Evolutionary conservation across 30 jellyfish, hydroid and myxozoan species (phyloP), one percentile per base, ranked within the genome.

Genomic region (Rhopilema esculentum): DNA sequence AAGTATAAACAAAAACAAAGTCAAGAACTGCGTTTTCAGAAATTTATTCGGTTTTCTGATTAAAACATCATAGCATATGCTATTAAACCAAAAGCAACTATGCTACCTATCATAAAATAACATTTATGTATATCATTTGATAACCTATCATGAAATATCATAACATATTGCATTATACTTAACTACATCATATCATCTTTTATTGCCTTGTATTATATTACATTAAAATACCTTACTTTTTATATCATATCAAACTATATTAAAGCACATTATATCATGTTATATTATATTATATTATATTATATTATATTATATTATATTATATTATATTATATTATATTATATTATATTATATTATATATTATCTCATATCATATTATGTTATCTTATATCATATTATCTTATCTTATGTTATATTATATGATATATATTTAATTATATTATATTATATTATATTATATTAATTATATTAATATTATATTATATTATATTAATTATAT

Each of bases 401-500:
- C 24, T 2, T 29, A n/a, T n/a, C n/a, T n/a, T n/a, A n/a, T n/a
- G n/a, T n/a, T n/a, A n/a, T n/a, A n/a, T n/a, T n/a, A n/a, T n/a
- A n/a, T n/a, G n/a, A n/a, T n/a, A n/a, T 17, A 63, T 17, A 63
- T 17, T 29, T 6, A 19, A 63, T 17, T 29, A 63, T 17, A 63
- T 63, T 29, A 63, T 63, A 63, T 63, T 29, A 63, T 63, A 63
- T 63, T 29, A 63, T 63, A 63, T 63, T 29, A 63, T 63, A 63
- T 29, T 17, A 63, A 19, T 19, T 17, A 27, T 19, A 19, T 19
- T 63, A 27, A 63, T 63, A 63, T 63, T 29, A 63, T 63, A 63
- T 63, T 4, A 63, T 63, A 63, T 63, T 29, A 63, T 63, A 6
- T 63, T 17, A 63, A n/a, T n/a, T n/a, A n/a, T 63, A 63, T 63